A percentile compares a stretch with the other conserved stretches of the same genome.
Evolutionary conservation across 2,113 vertebrate genomes (phyloP).

Genomic region (Ellobius talpinus): DNA sequence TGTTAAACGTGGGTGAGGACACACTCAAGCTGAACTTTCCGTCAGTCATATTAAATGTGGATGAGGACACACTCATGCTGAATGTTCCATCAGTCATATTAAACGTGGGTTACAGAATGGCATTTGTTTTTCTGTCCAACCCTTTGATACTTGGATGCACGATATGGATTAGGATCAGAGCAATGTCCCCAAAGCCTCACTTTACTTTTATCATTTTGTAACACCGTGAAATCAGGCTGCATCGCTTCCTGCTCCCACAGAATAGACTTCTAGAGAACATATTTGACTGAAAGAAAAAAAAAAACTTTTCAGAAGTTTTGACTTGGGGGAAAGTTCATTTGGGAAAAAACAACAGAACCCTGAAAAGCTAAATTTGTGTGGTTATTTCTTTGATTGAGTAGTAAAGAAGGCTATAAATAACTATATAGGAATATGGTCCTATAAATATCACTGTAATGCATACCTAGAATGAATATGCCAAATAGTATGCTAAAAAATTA

Average conservation of each 20-base stretch:
- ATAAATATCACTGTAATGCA: background rate
- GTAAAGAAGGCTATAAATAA: background rate
- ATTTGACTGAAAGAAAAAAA: background rate
- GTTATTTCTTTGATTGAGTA: background rate
- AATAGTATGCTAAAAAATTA: background rate
- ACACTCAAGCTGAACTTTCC: no score
- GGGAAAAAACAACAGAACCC: background rate
- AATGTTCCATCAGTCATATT: background rate
- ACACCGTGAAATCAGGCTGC: background rate
- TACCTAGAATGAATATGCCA: background rate
- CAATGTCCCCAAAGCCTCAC: background rate
- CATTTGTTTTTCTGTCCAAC: background rate
- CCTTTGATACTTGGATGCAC: background rate
- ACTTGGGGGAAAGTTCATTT: background rate
- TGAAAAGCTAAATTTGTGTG: background rate
- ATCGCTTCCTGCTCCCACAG: background rate
- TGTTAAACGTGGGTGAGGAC: background rate
- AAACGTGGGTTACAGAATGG: background rate
- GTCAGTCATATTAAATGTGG: no score
- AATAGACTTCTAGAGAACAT: background rate
- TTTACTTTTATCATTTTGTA: background rate
- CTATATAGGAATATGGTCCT: no score
- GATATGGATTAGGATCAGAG: background rate
- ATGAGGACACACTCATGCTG: background rate
- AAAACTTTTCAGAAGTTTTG: constrained; percentile 6